phyloP scores from a whole-genome alignment of 1,140 invertebrate species.

The Drosophila arizonae region DNA sequence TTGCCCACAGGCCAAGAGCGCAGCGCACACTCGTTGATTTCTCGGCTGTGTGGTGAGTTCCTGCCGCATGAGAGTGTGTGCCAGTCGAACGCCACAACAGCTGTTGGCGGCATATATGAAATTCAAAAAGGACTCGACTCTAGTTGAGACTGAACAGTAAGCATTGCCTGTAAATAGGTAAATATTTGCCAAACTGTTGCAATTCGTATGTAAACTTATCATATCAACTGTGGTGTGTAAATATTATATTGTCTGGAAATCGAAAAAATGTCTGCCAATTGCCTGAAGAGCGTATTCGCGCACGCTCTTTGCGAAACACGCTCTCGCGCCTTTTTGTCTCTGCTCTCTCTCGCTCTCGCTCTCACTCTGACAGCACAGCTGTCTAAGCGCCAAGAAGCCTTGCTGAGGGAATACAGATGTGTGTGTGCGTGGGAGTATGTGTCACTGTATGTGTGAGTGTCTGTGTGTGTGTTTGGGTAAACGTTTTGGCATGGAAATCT shows the following conservation, averaged over 20 bases:
- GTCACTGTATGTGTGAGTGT: slow-evolving; percentile 11
- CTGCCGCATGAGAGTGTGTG: slow-evolving; percentile 48
- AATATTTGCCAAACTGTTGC: background rate
- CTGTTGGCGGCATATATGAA: slow-evolving; percentile 44
- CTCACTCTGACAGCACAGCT: slow-evolving; percentile 20
- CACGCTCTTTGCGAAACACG: slow-evolving; percentile 10
- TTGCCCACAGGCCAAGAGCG: slow-evolving; percentile 35
- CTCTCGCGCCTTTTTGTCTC: slow-evolving; percentile 5
- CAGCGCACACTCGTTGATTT: slow-evolving; percentile 57
- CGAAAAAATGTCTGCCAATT: background rate
- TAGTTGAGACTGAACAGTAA: background rate
- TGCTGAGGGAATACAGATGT: slow-evolving; percentile 20
- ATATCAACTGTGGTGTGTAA: background rate
- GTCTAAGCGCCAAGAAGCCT: slow-evolving; percentile 23
- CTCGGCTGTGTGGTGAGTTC: slow-evolving; percentile 52
- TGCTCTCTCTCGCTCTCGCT: background rate
- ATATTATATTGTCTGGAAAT: background rate
- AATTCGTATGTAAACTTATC: background rate
- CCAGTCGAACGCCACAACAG: slow-evolving; percentile 40
- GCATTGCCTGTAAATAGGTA: background rate
- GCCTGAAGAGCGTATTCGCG: slow-evolving; percentile 34
- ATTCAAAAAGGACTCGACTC: slow-evolving; percentile 13
- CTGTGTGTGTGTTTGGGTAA: slow-evolving; percentile 23
- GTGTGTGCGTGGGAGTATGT: slow-evolving; percentile 13
- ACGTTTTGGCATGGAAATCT: slow-evolving; percentile 71